These are phyloP conservation scores for Paracentrotus lividus DNA, from an alignment of 53 echinoderm and acorn worm genomes.

Conservation along the genomic window DNA sequence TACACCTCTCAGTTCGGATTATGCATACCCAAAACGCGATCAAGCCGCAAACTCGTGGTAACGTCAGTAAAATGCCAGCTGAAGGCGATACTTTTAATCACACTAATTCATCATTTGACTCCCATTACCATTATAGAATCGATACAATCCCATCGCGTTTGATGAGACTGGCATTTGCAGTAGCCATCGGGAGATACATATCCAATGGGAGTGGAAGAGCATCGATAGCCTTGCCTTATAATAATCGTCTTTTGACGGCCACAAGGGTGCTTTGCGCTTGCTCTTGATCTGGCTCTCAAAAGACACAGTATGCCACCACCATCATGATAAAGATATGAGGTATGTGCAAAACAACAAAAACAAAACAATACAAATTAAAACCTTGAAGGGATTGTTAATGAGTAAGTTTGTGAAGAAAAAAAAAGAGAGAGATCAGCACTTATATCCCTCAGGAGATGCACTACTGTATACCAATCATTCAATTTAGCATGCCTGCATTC, in stretches of 20 bases:
- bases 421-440: no score
- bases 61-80: conserved; percentile 38
- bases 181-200: conserved; percentile 34
- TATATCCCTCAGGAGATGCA: no score
- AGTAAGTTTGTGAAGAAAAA: no score
- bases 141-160: conserved; percentile 35
- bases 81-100: conserved; percentile 59
- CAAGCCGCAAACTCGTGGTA: conserved; percentile 43
- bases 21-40: conserved; percentile 55
- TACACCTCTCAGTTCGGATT: conserved; percentile 54
- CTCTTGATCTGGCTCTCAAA: no score
- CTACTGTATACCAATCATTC: not conserved
- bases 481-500: not conserved
- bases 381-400: no score
- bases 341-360: no score
- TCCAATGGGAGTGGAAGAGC: not conserved
- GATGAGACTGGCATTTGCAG: conserved; percentile 8
- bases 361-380: no score
- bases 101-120: conserved; percentile 69
- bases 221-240: no score
- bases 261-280: no score
- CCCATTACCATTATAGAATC: conserved; percentile 66
- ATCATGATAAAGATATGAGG: not conserved
- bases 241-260: no score
- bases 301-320: not conserved